Evolutionary conservation across 2,888 invertebrate species (phyloP).

Genomic region (Dromius quadrimaculatus): DNA sequence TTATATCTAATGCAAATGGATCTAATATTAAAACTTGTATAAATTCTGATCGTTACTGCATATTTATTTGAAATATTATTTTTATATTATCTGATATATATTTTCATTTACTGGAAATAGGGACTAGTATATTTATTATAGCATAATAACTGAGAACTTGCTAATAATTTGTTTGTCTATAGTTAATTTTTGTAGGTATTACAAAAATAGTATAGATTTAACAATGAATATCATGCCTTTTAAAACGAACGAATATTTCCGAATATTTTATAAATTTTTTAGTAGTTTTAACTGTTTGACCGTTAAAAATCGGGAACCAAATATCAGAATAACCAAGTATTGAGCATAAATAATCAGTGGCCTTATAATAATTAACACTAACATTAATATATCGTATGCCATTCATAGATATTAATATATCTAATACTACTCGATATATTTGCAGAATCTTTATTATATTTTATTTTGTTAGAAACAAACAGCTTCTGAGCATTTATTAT

Average conservation of each 20-base stretch:
- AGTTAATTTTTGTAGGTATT: slow-evolving; percentile 17
- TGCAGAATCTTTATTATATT: slow-evolving; percentile 39
- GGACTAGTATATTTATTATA: slow-evolving; percentile 50
- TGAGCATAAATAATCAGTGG: slow-evolving; percentile 41
- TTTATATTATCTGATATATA: slow-evolving; percentile 43
- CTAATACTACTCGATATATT: slow-evolving; percentile 25
- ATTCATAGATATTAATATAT: slow-evolving; percentile 37
- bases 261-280: slow-evolving; percentile 45
- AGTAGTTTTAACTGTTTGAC: slow-evolving; percentile 33
- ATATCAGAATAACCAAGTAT: slow-evolving; percentile 37
- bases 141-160: slow-evolving; percentile 42
- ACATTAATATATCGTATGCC: slow-evolving; percentile 43
- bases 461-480: slow-evolving; percentile 52
- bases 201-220: slow-evolving; percentile 26
- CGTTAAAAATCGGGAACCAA: slow-evolving; percentile 41
- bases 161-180: slow-evolving; percentile 26
- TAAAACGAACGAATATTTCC: slow-evolving; percentile 30
- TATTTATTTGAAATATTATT: slow-evolving; percentile 47
- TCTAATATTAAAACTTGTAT: slow-evolving; percentile 6
- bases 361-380: slow-evolving; percentile 48
- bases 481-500: slow-evolving; percentile 65
- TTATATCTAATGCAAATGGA: slow-evolving; percentile 1
- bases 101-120: slow-evolving; percentile 44
- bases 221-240: slow-evolving; percentile 26
- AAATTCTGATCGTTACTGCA: slow-evolving; percentile 26